Evolutionary conservation across 2,797 vertebrate genomes (phyloP).

Genomic region (Neosilurus hyrtlii): DNA sequence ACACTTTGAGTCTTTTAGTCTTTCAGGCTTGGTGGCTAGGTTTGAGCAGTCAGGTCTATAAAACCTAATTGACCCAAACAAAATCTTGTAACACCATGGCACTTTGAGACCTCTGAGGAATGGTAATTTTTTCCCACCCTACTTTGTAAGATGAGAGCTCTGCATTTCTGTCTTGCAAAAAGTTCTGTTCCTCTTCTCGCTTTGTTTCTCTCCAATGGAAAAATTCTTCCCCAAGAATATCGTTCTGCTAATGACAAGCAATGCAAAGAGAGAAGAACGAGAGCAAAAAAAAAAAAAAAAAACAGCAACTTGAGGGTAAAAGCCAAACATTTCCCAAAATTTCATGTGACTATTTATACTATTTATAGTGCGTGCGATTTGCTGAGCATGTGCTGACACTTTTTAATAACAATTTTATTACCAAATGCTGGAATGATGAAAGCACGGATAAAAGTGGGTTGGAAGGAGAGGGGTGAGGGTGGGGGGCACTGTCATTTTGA

Average conservation of each 20-base stretch:
- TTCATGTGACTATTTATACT: slow-evolving; percentile 17
- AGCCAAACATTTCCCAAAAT: slow-evolving; percentile 44
- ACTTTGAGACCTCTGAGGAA: slow-evolving; percentile 54
- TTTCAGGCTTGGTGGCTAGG: slow-evolving; percentile 56
- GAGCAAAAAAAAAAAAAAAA: slow-evolving; percentile 2
- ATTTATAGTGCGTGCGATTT: slow-evolving; percentile 52
- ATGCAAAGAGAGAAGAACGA: slow-evolving; percentile 51
- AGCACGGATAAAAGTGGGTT: background rate
- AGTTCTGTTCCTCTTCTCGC: slow-evolving; percentile 12
- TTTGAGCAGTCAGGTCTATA: slow-evolving; percentile 63
- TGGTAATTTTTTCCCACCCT: slow-evolving; percentile 33
- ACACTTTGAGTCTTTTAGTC: slow-evolving; percentile 49
- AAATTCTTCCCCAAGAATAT: slow-evolving; percentile 62
- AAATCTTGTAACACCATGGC: slow-evolving; percentile 59
- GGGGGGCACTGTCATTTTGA: too few relatives aligned
- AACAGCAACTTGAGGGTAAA: slow-evolving; percentile 26
- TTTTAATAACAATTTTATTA: slow-evolving; percentile 26
- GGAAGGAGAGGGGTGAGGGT: background rate
- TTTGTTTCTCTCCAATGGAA: slow-evolving; percentile 55
- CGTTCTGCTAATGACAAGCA: slow-evolving; percentile 51
- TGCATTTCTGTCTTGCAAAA: slow-evolving; percentile 29
- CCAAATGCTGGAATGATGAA: background rate
- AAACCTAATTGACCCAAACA: slow-evolving; percentile 68
- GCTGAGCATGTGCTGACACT: slow-evolving; percentile 27
- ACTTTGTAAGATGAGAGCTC: slow-evolving; percentile 49